phyloP scores from a whole-genome alignment of 2,797 vertebrate species.

The Halcyon badia region DNA sequence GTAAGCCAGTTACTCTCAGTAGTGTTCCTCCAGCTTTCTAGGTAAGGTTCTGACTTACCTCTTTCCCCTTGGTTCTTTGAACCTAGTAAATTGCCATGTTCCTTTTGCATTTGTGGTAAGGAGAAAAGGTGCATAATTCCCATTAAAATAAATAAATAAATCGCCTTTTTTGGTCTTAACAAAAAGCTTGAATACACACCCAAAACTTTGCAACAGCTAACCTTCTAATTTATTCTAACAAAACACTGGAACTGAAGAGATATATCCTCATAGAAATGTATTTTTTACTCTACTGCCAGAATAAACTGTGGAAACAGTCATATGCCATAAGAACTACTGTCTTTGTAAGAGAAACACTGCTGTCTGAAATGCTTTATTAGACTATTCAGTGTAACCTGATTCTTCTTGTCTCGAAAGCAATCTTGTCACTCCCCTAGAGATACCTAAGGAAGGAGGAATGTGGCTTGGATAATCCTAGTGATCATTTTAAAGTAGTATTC shows the following conservation, averaged over 20 bases:
- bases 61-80: background rate
- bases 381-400: background rate
- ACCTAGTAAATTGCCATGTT: background rate
- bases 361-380: constrained; percentile 24
- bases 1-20: background rate
- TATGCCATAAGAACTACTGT: background rate
- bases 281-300: constrained; percentile 6
- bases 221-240: background rate
- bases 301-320: constrained; percentile 10
- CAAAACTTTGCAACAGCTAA: background rate
- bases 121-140: background rate
- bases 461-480: background rate
- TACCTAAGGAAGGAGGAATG: background rate
- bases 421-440: background rate
- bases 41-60: background rate
- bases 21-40: background rate
- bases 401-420: background rate
- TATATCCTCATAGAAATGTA: background rate
- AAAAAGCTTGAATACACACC: background rate
- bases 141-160: background rate
- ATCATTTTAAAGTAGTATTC: constrained; percentile 38
- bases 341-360: constrained; percentile 1
- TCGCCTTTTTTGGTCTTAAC: background rate
- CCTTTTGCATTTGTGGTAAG: background rate
- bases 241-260: background rate